A percentile compares a stretch with the other conserved stretches of the same genome.
phyloP scores from a whole-genome alignment of 2,113 vertebrate genomes.

The Apeltes quadracus region DNA sequence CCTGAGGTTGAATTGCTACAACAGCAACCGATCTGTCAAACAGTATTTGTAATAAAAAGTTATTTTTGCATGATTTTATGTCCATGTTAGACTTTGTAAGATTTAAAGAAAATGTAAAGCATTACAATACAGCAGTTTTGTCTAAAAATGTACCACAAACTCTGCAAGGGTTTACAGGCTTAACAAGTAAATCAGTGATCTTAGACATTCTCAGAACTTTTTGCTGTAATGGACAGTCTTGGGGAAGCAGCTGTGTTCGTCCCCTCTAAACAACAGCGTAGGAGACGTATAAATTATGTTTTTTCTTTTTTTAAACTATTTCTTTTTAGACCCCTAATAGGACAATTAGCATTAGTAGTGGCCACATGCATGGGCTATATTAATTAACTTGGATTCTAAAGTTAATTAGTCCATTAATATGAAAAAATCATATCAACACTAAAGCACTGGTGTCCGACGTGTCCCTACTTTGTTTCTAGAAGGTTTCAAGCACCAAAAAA shows the following conservation, averaged over 20 bases:
- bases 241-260: no score
- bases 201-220: no score
- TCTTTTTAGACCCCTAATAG: neutral
- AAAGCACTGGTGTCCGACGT: neutral
- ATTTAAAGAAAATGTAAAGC: neutral
- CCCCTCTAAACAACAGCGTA: no score
- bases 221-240: no score
- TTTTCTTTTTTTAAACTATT: no score
- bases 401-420: neutral
- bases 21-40: neutral
- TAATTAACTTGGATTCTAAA: neutral
- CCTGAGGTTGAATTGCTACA: neutral
- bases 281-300: no score
- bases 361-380: neutral
- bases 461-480: neutral
- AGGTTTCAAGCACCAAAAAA: neutral
- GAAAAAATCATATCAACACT: neutral
- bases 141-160: no score
- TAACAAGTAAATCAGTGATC: no score
- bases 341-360: neutral
- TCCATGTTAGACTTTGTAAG: neutral
- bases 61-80: neutral
- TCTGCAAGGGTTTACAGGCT: no score
- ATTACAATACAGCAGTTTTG: neutral
- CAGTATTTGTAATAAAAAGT: neutral